Evolutionary conservation across 2,113 vertebrate species (phyloP).

Genomic region (Catharus bicknelli): DNA sequence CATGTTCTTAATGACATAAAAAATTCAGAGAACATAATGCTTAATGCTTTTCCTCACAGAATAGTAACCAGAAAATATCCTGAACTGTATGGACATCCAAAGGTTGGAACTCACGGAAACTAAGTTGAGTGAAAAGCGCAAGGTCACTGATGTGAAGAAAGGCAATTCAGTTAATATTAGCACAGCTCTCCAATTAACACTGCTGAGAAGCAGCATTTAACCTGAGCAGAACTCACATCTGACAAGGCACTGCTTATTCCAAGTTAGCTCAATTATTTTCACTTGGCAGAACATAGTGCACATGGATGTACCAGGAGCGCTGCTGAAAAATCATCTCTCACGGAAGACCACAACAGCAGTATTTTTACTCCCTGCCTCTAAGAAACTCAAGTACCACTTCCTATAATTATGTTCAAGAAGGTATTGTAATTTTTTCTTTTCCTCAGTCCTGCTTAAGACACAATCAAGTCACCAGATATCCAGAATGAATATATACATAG

Average conservation of each 20-base stretch:
- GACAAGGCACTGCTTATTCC: background rate
- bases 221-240: background rate
- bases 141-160: background rate
- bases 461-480: background rate
- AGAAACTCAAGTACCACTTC: background rate
- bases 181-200: background rate
- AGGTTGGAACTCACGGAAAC: background rate
- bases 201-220: background rate
- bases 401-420: background rate
- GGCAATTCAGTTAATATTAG: background rate
- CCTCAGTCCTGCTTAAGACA: background rate
- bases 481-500: background rate
- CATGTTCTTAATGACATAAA: background rate
- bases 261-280: conserved; percentile 11
- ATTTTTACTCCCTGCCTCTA: background rate
- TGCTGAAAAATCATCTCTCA: background rate
- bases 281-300: background rate
- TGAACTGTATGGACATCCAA: background rate
- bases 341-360: fast-evolving
- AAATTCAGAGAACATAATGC: background rate
- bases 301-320: background rate
- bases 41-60: background rate
- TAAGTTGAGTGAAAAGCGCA: background rate
- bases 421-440: background rate
- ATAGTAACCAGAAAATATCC: background rate